Base-by-base conservation (phyloP, 2,797 vertebrate genomes). In the Darevskia mixta region DNA sequence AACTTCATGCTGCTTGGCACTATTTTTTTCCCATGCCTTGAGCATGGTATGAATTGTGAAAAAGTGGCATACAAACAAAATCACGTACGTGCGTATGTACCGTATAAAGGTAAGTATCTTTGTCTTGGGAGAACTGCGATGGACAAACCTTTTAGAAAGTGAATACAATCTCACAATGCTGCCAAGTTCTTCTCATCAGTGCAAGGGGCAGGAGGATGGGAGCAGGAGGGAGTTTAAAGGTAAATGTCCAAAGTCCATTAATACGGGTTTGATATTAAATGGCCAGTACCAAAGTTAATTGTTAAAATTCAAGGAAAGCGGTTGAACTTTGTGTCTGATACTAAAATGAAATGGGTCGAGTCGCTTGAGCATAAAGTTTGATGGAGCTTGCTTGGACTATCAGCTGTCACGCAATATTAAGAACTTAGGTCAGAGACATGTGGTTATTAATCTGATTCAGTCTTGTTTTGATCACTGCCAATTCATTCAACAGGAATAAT, bases 241-340 rank as follows among this genome's bases (percentile, higher is more conserved):
- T 82, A 45, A 69, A 45, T 69, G 8, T 45, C 38, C 81, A 45
- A 55, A 73, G 45, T 38, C 69, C 72, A 45, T 75, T 84, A 84
- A 75, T 38, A 73, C 61, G 23, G 82, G 27, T 84, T 84, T 73
- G 71, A 84, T 75, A 84, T 75, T 84, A 75, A 58, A 83, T 18
- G 67, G 82, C 32, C 25, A 55, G 10, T 29, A 20, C 32, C 13
- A 84, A 84, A 75, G 82, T 84, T 84, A 75, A 75, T 84, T 75
- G 82, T 84, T 84, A 75, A 75, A 73, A 84, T 84, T 38, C 71
- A 49, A 73, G 27, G 82, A 75, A 84, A 61, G 35, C 1, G 23
- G 38, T 20, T 27, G 71, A 75, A 75, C 11, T 58, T 20, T 35
- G 23, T 61, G 35, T 75, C 23, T 71, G 29, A 83, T 17, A 18